Percentiles rank a stretch among this genome's conserved stretches.
Evolutionary conservation across 2,113 vertebrate genomes (phyloP).

Genomic region (Ochotona princeps): DNA sequence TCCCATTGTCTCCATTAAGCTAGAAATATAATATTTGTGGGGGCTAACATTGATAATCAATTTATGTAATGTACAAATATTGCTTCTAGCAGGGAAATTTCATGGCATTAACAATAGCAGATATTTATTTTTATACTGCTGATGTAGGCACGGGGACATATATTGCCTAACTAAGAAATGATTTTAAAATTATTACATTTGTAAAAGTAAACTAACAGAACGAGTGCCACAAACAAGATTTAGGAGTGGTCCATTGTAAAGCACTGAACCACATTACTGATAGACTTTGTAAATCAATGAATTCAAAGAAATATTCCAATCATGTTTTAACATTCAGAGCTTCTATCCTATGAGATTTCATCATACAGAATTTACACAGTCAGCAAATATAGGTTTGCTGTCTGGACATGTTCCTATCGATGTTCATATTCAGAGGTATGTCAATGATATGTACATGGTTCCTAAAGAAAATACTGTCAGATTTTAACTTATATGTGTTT

Average conservation of each 20-base stretch:
- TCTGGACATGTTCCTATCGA: not conserved
- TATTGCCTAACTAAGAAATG: not conserved
- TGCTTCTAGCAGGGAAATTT: not conserved
- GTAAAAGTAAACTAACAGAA: not conserved
- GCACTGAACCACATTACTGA: not conserved
- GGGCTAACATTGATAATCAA: not conserved
- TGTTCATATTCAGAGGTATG: not conserved
- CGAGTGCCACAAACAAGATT: accelerated
- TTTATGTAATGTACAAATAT: not conserved
- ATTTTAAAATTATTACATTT: not conserved
- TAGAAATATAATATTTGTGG: not conserved
- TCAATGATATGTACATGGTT: not conserved
- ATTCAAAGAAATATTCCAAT: not conserved
- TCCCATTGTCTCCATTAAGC: not conserved
- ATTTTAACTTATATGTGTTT: not conserved
- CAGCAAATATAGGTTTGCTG: not conserved
- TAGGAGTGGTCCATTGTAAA: not conserved
- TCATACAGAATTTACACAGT: not conserved
- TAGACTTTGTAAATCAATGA: not conserved
- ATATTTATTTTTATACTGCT: not conserved
- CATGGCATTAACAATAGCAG: not conserved
- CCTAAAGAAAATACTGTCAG: not conserved
- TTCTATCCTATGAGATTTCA: not conserved
- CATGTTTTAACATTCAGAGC: not conserved
- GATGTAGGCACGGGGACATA: not conserved